These are phyloP conservation scores for Lutraria rhynchaena DNA, from an alignment of 1,140 invertebrate species.

Conservation along the genomic window DNA sequence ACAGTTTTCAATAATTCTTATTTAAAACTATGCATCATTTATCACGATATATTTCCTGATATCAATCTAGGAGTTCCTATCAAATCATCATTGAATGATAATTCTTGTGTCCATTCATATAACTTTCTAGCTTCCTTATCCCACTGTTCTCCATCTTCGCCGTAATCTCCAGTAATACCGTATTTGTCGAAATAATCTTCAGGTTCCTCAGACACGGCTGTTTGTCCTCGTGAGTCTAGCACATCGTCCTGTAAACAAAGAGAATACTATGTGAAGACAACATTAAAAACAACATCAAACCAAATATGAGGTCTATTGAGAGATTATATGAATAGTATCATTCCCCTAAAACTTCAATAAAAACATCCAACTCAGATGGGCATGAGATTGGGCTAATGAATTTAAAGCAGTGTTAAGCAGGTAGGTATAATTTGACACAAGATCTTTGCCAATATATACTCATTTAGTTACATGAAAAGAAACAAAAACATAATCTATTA, in stretches of 20 bases:
- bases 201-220: conserved; percentile 49
- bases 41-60: conserved; percentile 55
- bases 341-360: background rate
- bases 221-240: conserved; percentile 56
- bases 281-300: background rate
- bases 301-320: background rate
- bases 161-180: conserved; percentile 65
- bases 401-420: no score
- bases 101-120: conserved; percentile 81
- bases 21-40: no score
- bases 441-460: no score
- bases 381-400: no score
- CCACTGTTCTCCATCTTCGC: conserved; percentile 73
- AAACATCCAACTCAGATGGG: no score
- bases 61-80: conserved; percentile 71
- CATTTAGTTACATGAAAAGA: no score
- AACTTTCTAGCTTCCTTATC: conserved; percentile 78
- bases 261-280: background rate
- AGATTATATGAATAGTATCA: background rate
- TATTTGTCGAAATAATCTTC: conserved; percentile 62
- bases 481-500: no score
- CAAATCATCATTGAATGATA: conserved; percentile 77
- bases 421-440: no score
- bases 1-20: no score
- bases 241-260: conserved; percentile 37